phyloP scores from a whole-genome alignment of 1,140 invertebrate genomes.

The Coelopa frigida region DNA sequence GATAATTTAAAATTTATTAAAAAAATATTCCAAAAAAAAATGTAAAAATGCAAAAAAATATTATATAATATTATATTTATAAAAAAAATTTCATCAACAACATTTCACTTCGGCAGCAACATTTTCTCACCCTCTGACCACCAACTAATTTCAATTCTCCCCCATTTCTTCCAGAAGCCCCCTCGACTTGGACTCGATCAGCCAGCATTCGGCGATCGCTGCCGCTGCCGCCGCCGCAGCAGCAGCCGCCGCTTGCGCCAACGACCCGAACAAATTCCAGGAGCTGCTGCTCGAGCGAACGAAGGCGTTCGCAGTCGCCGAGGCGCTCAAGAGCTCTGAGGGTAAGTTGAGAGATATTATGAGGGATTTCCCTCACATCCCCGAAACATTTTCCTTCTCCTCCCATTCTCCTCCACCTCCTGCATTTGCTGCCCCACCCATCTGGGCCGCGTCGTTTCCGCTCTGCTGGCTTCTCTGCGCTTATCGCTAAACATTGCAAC shows the following conservation, averaged over 20 bases:
- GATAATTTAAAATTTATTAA: not conserved
- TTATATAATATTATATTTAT: not conserved
- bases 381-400: too few species aligned
- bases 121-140: too few species aligned
- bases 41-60: not conserved
- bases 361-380: too few species aligned
- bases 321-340: conserved; percentile 44
- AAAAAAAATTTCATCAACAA: not conserved
- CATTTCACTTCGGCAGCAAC: too few species aligned
- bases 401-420: not conserved
- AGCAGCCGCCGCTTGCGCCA: conserved; percentile 36
- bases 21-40: not conserved
- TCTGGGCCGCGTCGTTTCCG: not conserved
- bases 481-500: too few species aligned
- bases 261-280: conserved; percentile 64
- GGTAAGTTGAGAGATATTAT: conserved; percentile 40
- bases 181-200: conserved; percentile 37
- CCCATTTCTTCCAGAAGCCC: conserved; percentile 25
- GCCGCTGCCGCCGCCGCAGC: conserved; percentile 37
- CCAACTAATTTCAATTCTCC: too few species aligned
- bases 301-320: conserved; percentile 58
- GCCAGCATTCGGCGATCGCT: conserved; percentile 36
- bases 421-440: too few species aligned
- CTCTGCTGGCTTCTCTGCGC: conserved; percentile 1
- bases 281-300: conserved; percentile 69